Conservation (phyloP, 2,113 vertebrate species). For the Oncorhynchus kisutch region DNA sequence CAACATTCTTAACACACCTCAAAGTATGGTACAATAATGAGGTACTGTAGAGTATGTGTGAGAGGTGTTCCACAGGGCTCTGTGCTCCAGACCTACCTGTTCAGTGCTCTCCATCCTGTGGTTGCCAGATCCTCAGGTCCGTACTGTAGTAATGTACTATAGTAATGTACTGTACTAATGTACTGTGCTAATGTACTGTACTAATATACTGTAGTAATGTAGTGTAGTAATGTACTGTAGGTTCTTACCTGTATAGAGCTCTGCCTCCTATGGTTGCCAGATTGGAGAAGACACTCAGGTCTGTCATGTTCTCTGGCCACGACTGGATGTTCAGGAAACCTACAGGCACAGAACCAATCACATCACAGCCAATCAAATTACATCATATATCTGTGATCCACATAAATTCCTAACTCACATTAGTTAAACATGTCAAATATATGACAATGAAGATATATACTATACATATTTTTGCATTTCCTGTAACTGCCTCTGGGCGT, state of each 20-base stretch:
- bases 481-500: constrained; percentile 34
- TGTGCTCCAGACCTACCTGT: constrained; percentile 65
- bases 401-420: not conserved
- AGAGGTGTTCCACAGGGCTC: too few relatives aligned
- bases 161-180: too few relatives aligned
- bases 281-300: constrained; percentile 95
- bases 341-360: constrained; percentile 45
- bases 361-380: not conserved
- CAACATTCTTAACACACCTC: too few relatives aligned
- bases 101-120: constrained; percentile 81
- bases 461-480: constrained; percentile 48
- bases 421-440: not conserved
- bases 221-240: too few relatives aligned
- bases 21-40: too few relatives aligned
- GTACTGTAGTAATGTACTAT: too few relatives aligned
- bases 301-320: constrained; percentile 97
- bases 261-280: constrained; percentile 92
- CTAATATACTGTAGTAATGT: too few relatives aligned
- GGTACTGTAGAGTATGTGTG: too few relatives aligned
- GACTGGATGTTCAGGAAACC: constrained; percentile 97
- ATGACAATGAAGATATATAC: constrained; percentile 21
- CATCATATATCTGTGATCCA: not conserved
- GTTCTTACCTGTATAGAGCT: constrained; percentile 87
- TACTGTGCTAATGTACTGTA: too few relatives aligned
- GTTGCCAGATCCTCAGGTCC: constrained; percentile 73